Base-by-base conservation (phyloP, 1,140 invertebrate species). In the Euglossa dilemma region DNA sequence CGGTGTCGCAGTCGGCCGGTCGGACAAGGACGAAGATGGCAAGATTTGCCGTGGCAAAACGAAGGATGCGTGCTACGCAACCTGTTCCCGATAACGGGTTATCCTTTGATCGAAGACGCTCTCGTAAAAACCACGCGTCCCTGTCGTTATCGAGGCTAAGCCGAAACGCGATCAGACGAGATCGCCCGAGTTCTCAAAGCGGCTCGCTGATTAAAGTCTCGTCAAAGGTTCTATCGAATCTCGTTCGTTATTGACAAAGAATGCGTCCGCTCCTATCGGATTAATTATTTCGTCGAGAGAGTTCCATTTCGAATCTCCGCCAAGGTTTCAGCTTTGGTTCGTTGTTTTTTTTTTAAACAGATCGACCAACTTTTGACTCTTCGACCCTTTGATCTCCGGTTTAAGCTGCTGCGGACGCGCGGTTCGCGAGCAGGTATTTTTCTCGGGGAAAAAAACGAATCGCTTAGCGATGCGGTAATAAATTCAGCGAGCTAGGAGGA, bases 1-100 rank as follows among this genome's bases (percentile, higher is more conserved):
- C 90, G 78, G 87, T 89, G 90, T 91, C 87, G 83, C 84, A 82
- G 72, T 80, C 76, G 86, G 87, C 83, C 86, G 88, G 89, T 92
- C 91, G 90, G 87, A 88, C 91, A 87, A 88, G 81, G 74, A 85
- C 70, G 69, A 74, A 45, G 70, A 76, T 78, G 56, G 67, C 78
- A 86, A 88, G 86, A 88, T 88, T 87, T 85, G 63, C 64, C 81
- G 72, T 61, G 59, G 54, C 59, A n/a, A 43, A 77, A 80, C 86
- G 82, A 67, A 66, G 66, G 74, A 70, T 83, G 75, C 56, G 63
- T 25, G 72, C 50, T 50, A 25, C 61, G n/a, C 64, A 54, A 23
- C 64, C 59, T 52, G n/a, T 14, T 18, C 28, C 69, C 57, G 61
- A 72, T 64, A 81, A 72, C 36, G 43, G 70, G 50, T 69, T 84